Base-by-base conservation (phyloP, 1,140 invertebrate species). In the Penaeus japonicus region DNA sequence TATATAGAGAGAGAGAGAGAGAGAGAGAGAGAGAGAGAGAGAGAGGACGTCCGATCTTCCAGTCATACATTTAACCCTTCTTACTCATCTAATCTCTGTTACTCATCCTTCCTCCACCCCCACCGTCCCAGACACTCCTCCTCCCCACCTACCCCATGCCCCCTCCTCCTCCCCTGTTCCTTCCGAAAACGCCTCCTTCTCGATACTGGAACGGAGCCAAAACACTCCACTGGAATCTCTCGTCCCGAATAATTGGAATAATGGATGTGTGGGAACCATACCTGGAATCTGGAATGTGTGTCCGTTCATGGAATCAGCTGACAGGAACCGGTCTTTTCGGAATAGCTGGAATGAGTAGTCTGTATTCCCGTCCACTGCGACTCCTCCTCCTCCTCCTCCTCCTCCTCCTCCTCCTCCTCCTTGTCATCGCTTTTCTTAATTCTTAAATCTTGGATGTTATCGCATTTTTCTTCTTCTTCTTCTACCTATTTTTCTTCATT, bases 231-330 rank as follows among this genome's bases (percentile, higher is more conserved):
- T 70, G 30, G 62, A 47, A 47, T 47, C 30, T 70, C 62, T 70
- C 30, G 62, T 10, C 62, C 30, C n/a, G 62, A 70, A 70, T 70
- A 70, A 70, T 70, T 70, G 62, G 62, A 70, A 70, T 70, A 70
- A 70, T 70, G 62, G 62, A 70, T 70, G 62, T 24, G 62, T 30
- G 62, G 62, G 62, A 70, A 70, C 62, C 62, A n/a, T 70, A 70
- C 62, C 62, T 70, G 62, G 62, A 70, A 70, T 70, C 62, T 70
- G 62, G 62, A 70, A 70, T 70, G 62, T 70, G n/a, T 70, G 62
- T 70, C 62, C 30, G n/a, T 70, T 70, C 62, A 70, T 70, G 62
- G 62, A 70, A 70, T 30, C 62, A 70, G 62, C 30, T n/a, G 62
- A 70, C n/a, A 30, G 62, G 62, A 70, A 30, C 62, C 62, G n/a